Percentiles rank a stretch among this genome's conserved stretches.
phyloP scores from a whole-genome alignment of 2,113 vertebrate genomes.

The Morone saxatilis region DNA sequence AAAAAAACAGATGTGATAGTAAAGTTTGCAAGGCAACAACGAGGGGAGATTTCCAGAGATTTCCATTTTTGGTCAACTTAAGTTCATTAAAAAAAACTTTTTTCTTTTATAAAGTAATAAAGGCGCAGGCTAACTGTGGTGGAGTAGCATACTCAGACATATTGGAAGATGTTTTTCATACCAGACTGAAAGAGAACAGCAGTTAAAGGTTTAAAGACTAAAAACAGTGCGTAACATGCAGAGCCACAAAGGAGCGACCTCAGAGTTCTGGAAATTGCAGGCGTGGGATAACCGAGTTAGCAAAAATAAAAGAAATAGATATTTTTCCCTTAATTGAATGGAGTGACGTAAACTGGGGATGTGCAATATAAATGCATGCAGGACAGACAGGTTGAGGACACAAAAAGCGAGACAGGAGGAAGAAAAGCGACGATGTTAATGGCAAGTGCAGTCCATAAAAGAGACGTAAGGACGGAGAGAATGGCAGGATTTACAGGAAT shows the following conservation, averaged over 20 bases:
- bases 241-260: not conserved
- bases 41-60: not conserved
- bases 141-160: not conserved
- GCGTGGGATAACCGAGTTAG: not conserved
- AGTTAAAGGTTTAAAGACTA: not conserved
- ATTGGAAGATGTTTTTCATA: not conserved
- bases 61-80: slow-evolving; percentile 10
- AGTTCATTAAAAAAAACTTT: not conserved
- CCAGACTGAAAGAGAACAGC: not conserved
- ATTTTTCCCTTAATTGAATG: not conserved
- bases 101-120: not conserved
- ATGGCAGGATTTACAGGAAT: slow-evolving; percentile 10
- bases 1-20: not conserved
- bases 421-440: not conserved
- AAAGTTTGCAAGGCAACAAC: not conserved
- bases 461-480: not conserved
- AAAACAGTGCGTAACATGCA: not conserved
- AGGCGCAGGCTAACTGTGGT: not conserved
- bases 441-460: not conserved
- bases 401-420: not conserved
- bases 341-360: not conserved
- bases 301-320: not conserved
- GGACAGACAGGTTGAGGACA: not conserved
- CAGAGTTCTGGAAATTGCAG: not conserved
- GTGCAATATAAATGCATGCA: not conserved